phyloP scores from a whole-genome alignment of 2,113 vertebrate genomes.

The Hucho hucho region DNA sequence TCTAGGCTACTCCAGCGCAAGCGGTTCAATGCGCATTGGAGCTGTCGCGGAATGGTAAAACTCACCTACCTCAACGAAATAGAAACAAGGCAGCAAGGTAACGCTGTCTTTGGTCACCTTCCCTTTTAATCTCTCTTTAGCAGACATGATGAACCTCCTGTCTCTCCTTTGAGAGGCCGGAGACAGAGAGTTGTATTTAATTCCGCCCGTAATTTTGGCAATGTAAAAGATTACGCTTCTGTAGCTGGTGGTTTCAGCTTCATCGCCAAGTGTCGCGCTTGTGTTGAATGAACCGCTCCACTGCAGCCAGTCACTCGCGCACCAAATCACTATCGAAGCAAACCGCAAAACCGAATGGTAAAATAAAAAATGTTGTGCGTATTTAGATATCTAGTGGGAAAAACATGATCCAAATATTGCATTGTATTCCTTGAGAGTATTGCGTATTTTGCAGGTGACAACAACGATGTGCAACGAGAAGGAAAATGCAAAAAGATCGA shows the following conservation, averaged over 20 bases:
- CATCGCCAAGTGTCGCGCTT: constrained; percentile 59
- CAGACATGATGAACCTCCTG: constrained; percentile 71
- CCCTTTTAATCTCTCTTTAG: constrained; percentile 78
- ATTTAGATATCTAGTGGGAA: not conserved
- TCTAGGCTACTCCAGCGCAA: no score
- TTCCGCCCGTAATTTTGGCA: not conserved
- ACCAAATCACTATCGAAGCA: not conserved
- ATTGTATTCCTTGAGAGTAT: not conserved
- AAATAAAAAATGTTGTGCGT: not conserved
- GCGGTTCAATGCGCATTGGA: no score
- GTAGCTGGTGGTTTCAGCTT: constrained; percentile 55
- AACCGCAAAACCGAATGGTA: not conserved
- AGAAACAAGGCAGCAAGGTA: constrained; percentile 83
- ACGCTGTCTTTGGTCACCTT: constrained; percentile 82
- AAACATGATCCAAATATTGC: not conserved
- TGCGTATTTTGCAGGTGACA: not conserved
- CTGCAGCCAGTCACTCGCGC: constrained; percentile 16
- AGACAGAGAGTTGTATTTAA: constrained; percentile 18
- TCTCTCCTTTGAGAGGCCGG: constrained; percentile 6
- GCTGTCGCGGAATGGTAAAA: not conserved
- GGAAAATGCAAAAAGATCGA: constrained; percentile 22
- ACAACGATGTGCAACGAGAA: constrained; percentile 2
- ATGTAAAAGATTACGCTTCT: not conserved
- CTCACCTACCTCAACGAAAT: constrained; percentile 83
- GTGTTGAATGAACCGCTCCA: constrained; percentile 1